Conservation (phyloP, 2,113 vertebrate species). For the Macrotis lagotis region DNA sequence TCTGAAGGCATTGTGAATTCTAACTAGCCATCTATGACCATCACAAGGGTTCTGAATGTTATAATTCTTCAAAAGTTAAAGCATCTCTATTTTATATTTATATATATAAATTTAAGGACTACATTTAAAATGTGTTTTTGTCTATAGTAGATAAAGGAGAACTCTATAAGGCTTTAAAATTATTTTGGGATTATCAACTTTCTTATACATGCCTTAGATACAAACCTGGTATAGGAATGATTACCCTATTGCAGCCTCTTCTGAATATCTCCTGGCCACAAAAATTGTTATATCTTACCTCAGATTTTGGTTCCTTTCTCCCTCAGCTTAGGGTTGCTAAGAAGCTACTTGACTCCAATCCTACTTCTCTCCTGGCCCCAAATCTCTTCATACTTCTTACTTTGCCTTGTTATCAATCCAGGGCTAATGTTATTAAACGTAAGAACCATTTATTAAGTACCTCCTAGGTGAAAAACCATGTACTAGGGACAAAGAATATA, state of each 20-base stretch:
- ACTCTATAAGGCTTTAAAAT: background rate
- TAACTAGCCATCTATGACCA: background rate
- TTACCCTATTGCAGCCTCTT: background rate
- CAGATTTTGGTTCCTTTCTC: background rate
- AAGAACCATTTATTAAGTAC: background rate
- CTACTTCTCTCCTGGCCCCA: background rate
- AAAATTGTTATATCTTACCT: background rate
- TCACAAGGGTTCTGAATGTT: background rate
- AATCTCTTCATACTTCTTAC: background rate
- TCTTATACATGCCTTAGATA: background rate
- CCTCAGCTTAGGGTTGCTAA: background rate
- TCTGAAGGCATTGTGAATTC: background rate
- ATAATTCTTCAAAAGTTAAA: background rate
- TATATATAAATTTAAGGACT: background rate
- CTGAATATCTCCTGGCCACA: background rate
- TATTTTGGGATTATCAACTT: background rate
- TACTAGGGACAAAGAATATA: background rate
- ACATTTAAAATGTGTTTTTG: background rate
- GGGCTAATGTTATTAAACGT: background rate
- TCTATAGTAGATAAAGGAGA: background rate
- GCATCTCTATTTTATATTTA: background rate
- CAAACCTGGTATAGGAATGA: background rate
- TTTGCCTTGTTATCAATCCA: background rate
- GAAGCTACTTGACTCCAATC: background rate
- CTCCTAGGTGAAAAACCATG: background rate